Base-by-base conservation (phyloP, 2,888 invertebrate species). In the Meta bourneti region DNA sequence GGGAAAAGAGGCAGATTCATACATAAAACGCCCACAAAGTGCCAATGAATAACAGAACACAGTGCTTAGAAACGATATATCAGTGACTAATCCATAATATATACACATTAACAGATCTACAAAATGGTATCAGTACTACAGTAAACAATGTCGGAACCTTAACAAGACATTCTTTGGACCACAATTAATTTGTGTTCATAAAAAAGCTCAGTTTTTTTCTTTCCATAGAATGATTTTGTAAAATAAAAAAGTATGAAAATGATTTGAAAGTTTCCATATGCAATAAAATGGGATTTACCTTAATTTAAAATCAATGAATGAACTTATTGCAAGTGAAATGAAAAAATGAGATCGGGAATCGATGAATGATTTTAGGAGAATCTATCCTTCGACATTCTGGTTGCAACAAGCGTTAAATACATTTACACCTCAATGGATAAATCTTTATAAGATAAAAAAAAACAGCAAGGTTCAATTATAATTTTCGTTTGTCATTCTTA, bases 151-250 rank as follows among this genome's bases (percentile, higher is more conserved):
- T 86, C 70, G 19, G 19, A 54, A 54, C 11, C 34, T 71, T 78
- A 77, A 83, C 84, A 90, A 79, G 84, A 72, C 83, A 61, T 79
- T 78, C 79, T 90, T 90, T 90, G 90, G 90, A 90, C 90, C 90
- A 90, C 90, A 84, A 79, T 51, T 82, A 52, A 70, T 19, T 16
- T 54, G 19, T 89, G 16, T 83, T 75, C 54, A 69, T 82, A 71
- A 83, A 81, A 70, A 90, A 90, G 90, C 90, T 90, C 90, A 79
- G 49, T 79, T 86, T 87, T 87, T 70, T 7, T 34, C 11, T 13
- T 52, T 70, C 48, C 6, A 34, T 61, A 48, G 72, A 11, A 69
- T 51, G 20, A 20, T 82, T 71, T 82, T 75, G 34, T 34, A 34
- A 34, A 34, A 34, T 34, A 71, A 71, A 71, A 71, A n/a, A 71